Percentiles rank a stretch among this genome's conserved stretches.
Conservation (phyloP, 2,888 invertebrate genomes). For the Scaptomyza caliginosa region DNA sequence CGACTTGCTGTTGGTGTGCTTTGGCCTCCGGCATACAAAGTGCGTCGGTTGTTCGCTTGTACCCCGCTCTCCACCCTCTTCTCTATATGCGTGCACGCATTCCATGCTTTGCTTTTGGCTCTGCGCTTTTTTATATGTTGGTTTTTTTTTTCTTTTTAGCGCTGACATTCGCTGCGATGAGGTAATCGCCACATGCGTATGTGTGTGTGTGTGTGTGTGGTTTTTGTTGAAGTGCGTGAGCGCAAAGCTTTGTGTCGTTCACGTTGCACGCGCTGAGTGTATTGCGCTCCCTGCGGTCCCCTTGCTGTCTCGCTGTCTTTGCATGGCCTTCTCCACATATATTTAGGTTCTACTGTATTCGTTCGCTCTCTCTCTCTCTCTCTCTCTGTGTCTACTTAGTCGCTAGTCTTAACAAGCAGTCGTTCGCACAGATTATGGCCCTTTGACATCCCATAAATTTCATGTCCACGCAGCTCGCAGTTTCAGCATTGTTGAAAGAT, state of each 20-base stretch:
- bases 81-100: slow-evolving; percentile 57
- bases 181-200: slow-evolving; percentile 69
- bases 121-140: slow-evolving; percentile 45
- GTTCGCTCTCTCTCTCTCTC: slow-evolving; percentile 19
- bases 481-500: slow-evolving; percentile 53
- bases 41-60: slow-evolving; percentile 31
- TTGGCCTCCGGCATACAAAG: slow-evolving; percentile 62
- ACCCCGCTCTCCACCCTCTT: neutral
- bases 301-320: neutral
- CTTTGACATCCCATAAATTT: slow-evolving; percentile 80
- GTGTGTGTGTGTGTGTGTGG: slow-evolving; percentile 19
- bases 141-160: slow-evolving; percentile 38
- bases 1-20: slow-evolving; percentile 20
- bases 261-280: slow-evolving; percentile 62
- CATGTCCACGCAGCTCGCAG: slow-evolving; percentile 58
- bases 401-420: slow-evolving; percentile 23
- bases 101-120: slow-evolving; percentile 62
- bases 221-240: slow-evolving; percentile 51
- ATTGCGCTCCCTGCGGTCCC: neutral
- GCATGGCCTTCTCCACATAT: slow-evolving; percentile 26
- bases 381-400: slow-evolving; percentile 25
- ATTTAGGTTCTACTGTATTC: slow-evolving; percentile 33
- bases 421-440: slow-evolving; percentile 70
- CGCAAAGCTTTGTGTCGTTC: slow-evolving; percentile 62
- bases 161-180: slow-evolving; percentile 74